Base-by-base conservation (phyloP, 1,140 invertebrate species). In the Lepidurus packardi region DNA sequence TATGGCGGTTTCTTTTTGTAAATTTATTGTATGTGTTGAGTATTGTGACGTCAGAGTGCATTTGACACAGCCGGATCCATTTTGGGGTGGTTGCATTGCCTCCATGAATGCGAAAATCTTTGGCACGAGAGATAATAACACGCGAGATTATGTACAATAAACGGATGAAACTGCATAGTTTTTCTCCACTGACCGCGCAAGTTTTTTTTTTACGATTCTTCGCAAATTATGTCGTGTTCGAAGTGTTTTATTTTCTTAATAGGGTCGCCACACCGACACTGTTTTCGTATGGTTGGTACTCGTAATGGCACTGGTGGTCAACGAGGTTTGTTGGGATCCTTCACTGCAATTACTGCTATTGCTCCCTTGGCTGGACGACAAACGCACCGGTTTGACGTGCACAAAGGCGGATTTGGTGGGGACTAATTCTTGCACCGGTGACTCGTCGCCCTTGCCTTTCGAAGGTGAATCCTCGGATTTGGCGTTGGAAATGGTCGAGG, bases 61-160 rank as follows among this genome's bases (percentile, higher is more conserved):
- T 34, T 34, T 4, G 34, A 34, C 34, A 34, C 34, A 34, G 34
- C 3, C 34, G 34, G 34, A 34, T 34, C 34, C 34, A 34, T 34
- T 34, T 34, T 34, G 34, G 34, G 34, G 34, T 34, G 34, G 34
- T 34, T 34, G 34, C 34, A 34, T 34, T 34, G 34, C 34, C 34
- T 34, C 3, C 34, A 34, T 34, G 34, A 34, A 34, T 34, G 34
- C 34, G 34, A 65, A 65, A 65, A 65, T 65, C 53, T 65, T 65
- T 65, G 53, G 53, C 53, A 65, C 53, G 53, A 65, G 16, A 65
- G 53, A 65, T 65, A 65, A 65, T 65, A n/a, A 65, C 21, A 13
- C 21, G 53, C 6, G 53, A 65, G 13, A 65, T 65, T 65, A 65
- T 65, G 53, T 65, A 65, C 53, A 65, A 65, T 65, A 65, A 21